A percentile compares a stretch with the other conserved stretches of the same genome.
Conservation (phyloP, 2,888 invertebrate species). For the Ypsolopha scabrella region DNA sequence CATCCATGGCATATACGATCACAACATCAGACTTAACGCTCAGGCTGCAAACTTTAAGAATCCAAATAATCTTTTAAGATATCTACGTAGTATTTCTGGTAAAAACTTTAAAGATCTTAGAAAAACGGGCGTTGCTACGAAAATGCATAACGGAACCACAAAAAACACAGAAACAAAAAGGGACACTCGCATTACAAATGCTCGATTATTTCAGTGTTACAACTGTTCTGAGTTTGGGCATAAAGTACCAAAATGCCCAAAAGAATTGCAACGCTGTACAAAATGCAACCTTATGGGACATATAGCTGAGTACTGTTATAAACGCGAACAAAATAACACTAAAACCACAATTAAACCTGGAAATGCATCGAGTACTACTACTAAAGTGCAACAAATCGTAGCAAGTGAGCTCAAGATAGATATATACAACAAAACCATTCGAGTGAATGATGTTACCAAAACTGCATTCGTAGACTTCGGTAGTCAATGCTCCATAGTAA, state of each 20-base stretch:
- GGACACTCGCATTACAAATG: not conserved
- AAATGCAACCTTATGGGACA: not conserved
- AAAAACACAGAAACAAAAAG: not conserved
- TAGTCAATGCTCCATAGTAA: not conserved
- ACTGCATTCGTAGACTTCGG: not conserved
- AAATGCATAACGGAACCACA: not conserved
- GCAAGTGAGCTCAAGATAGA: not conserved
- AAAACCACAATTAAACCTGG: not conserved
- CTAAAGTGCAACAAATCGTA: not conserved
- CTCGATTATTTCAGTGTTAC: not conserved
- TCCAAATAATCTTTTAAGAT: not conserved
- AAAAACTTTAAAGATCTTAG: not conserved
- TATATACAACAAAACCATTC: not conserved
- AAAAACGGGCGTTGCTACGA: not conserved
- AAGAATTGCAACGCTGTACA: not conserved
- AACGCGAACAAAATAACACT: too few species aligned
- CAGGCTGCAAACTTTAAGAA: constrained; percentile 3
- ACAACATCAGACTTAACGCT: constrained; percentile 10
- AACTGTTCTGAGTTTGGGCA: not conserved
- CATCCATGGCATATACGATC: constrained; percentile 12
- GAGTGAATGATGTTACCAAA: not conserved
- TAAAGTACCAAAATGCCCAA: not conserved
- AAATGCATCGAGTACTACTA: not conserved
- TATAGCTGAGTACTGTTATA: not conserved
- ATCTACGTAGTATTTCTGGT: not conserved